Percentiles rank a stretch among this genome's conserved stretches.
Conservation (phyloP, 2,888 invertebrate genomes). For the Epinotia demarniana region DNA sequence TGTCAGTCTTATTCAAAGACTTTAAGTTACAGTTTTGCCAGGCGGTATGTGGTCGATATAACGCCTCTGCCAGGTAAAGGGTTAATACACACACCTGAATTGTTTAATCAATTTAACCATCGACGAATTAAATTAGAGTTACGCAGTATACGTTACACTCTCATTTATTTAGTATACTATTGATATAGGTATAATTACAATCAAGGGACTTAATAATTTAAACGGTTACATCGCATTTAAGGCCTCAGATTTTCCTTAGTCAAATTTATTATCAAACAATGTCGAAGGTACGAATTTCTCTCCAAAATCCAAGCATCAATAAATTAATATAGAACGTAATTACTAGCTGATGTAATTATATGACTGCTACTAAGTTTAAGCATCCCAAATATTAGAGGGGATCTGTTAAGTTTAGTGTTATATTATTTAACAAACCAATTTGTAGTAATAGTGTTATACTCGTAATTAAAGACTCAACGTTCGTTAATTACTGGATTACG, state of each 20-base stretch:
- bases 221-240: background rate
- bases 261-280: conserved; percentile 2
- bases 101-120: no score
- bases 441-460: background rate
- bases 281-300: conserved; percentile 1
- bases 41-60: no score
- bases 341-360: background rate
- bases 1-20: no score
- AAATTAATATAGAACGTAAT: background rate
- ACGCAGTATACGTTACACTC: no score
- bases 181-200: background rate
- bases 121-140: no score
- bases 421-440: background rate
- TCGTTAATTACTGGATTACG: background rate
- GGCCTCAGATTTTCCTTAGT: background rate
- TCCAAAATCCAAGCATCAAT: background rate
- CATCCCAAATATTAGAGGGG: background rate
- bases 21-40: no score
- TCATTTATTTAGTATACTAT: background rate
- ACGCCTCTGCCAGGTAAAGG: no score
- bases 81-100: no score
- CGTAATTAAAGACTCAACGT: background rate
- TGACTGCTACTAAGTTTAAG: background rate
- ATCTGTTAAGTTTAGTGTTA: background rate
- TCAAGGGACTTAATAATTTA: background rate